These are phyloP conservation scores for Myiotriccus ornatus DNA, from an alignment of 2,797 vertebrate genomes.

Conservation along the genomic window DNA sequence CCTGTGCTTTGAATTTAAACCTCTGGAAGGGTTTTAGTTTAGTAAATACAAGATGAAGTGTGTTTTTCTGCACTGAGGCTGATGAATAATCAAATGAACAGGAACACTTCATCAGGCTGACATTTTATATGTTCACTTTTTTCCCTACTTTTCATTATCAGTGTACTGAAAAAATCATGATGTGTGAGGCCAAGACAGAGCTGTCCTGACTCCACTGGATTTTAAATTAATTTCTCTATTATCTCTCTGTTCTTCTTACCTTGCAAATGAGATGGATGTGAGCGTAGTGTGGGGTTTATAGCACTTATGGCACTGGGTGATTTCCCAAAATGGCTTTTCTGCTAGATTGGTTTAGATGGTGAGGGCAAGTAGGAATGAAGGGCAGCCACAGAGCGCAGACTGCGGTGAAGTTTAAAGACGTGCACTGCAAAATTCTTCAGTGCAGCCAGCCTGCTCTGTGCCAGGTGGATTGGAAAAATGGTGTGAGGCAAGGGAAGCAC, in stretches of 20 bases:
- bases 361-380: not conserved
- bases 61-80: not conserved
- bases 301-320: not conserved
- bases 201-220: not conserved
- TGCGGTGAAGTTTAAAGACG: not conserved
- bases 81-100: not conserved
- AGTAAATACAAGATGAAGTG: not conserved
- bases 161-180: not conserved
- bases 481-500: no score
- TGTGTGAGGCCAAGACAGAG: not conserved
- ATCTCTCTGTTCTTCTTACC: not conserved
- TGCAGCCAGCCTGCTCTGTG: not conserved
- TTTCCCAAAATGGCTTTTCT: not conserved
- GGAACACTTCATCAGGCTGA: slow-evolving; percentile 8
- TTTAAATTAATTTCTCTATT: not conserved
- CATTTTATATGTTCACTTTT: not conserved
- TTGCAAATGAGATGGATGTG: not conserved
- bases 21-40: not conserved
- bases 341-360: not conserved
- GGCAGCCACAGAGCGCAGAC: not conserved
- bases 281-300: not conserved
- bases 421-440: not conserved
- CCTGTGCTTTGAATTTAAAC: not conserved
- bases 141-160: not conserved
- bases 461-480: not conserved